Evolutionary conservation across 2,113 vertebrate genomes (phyloP), one percentile per base, ranked within the genome.

Genomic region (Seriola dumerili): DNA sequence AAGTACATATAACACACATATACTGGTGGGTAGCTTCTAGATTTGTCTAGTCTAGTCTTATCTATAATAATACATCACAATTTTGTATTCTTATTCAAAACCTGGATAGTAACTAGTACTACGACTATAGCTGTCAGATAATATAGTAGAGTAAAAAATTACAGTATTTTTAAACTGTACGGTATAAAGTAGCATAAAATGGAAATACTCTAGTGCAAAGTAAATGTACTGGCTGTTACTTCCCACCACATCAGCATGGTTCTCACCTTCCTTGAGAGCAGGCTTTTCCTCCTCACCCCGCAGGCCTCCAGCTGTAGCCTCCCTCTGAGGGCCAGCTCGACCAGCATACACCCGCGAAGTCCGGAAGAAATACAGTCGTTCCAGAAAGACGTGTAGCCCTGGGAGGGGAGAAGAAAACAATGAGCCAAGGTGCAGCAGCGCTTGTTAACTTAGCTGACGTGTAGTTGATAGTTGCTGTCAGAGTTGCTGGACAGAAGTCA

Each of bases 311-410:
- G 92, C 69, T 98, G 96, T 76, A 99, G 91, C 71, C 98, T 96
- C 59, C 98, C 98, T 84, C 97, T 92, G 78, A 99, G 93, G 8
- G 97, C 97, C 94, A 99, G 90, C 90, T 99, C 98, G 0, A 99
- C 98, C 80, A 99, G 93, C 98, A 99, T 99, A 76, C 98, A 99
- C 42, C 98, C 98, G 48, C 98, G 97, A 48, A 99, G 94, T 3
- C 98, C 98, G 10, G 98, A 99, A 3, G 98, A 99, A 93, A 99
- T 99, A 91, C 98, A 99, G 84, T 99, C 98, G 76, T 99, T 99
- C 98, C 98, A 99, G 93, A 99, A 99, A 0, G 98, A 99, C 32
- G 98, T 99, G 92, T 99, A 99, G 76, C 98, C 98, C 98, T 99
- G 89, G 1, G 34, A 32, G 58, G 42, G 8, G 11, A 13, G 46